phyloP scores from a whole-genome alignment of 2,113 vertebrate species.

The Colius striatus region DNA sequence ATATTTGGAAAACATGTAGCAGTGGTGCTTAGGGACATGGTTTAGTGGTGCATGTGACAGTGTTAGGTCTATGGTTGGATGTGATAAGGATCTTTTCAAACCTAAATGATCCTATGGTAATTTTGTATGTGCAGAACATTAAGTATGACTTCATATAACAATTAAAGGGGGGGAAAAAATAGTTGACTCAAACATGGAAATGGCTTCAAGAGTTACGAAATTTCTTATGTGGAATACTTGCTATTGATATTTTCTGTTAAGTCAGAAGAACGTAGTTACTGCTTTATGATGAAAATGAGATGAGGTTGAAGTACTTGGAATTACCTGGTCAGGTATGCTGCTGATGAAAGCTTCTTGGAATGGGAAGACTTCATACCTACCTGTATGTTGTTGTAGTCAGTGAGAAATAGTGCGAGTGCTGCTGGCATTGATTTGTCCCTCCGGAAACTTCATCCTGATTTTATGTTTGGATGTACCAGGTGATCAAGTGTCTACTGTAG shows the following conservation, averaged over 20 bases:
- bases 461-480: not conserved
- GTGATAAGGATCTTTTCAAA: not conserved
- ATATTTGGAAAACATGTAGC: not conserved
- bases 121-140: not conserved
- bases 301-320: not conserved
- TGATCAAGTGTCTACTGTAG: not conserved
- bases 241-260: not conserved
- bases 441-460: not conserved
- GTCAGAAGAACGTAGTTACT: not conserved
- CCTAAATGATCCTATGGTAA: not conserved
- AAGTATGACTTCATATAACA: not conserved
- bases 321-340: not conserved
- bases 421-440: not conserved
- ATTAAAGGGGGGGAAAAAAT: not conserved
- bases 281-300: not conserved
- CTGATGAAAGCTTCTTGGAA: not conserved
- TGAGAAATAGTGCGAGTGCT: not conserved
- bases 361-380: not conserved
- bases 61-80: not conserved
- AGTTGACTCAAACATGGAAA: not conserved
- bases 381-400: not conserved
- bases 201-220: not conserved
- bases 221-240: not conserved
- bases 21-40: not conserved
- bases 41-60: not conserved